phyloP scores from a whole-genome alignment of 2,797 vertebrate species.

The Esox masquinongy region DNA sequence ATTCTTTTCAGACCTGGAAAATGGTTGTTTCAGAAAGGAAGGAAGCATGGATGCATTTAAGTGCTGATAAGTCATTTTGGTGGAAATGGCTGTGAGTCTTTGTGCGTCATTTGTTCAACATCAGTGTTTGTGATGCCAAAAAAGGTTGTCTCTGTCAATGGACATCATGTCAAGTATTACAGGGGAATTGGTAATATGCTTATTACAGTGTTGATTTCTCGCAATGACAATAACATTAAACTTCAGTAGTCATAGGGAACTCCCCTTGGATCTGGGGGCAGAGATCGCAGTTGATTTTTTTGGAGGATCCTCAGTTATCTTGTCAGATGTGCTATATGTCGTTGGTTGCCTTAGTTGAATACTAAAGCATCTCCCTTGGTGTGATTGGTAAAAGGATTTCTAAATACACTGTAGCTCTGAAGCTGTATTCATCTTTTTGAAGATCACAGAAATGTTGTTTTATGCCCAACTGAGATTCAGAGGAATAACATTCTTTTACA shows the following conservation, averaged over 20 bases:
- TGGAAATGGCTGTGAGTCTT: conserved; percentile 74
- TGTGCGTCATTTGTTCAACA: conserved; percentile 70
- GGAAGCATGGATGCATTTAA: conserved; percentile 73
- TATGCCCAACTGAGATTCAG: conserved; percentile 43
- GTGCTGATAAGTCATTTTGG: conserved; percentile 75
- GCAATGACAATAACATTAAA: not conserved
- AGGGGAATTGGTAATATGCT: conserved; percentile 26
- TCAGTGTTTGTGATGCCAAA: conserved; percentile 66
- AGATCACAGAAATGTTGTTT: conserved; percentile 57
- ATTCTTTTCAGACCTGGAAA: conserved; percentile 72
- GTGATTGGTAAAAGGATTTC: conserved; percentile 59
- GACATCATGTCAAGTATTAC: conserved; percentile 40
- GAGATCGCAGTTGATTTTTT: not conserved
- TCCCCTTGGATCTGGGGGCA: not conserved
- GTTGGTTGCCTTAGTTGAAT: conserved; percentile 54
- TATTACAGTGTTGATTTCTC: not conserved
- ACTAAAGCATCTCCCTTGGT: conserved; percentile 64
- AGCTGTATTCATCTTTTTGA: conserved; percentile 63
- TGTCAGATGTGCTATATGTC: conserved; percentile 9
- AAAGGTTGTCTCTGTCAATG: conserved; percentile 57
- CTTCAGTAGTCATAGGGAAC: not conserved
- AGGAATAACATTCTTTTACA: conserved; percentile 55
- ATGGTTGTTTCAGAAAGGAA: conserved; percentile 71
- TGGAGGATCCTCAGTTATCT: not conserved
- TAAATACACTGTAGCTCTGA: conserved; percentile 24